A percentile compares a stretch with the other conserved stretches of the same genome.
These are phyloP conservation scores for Anguilla japonica DNA, from an alignment of 2,113 vertebrate species.

Conservation along the genomic window DNA sequence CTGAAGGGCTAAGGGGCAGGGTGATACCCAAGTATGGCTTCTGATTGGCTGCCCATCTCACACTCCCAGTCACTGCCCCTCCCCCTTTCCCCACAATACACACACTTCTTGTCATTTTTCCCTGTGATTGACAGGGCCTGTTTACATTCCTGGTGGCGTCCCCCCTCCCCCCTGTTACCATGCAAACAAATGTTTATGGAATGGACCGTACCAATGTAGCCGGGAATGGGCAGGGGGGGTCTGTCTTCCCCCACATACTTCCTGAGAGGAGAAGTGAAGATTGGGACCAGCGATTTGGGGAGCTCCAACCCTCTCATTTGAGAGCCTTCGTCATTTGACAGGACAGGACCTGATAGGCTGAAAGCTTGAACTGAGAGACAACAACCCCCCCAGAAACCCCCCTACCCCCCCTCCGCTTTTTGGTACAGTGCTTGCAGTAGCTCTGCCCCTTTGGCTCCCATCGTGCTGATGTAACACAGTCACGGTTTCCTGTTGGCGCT, in stretches of 20 bases:
- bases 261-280: background rate
- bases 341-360: too few relatives aligned
- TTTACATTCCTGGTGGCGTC: slow-evolving; percentile 26
- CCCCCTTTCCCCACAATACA: too few relatives aligned
- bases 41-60: background rate
- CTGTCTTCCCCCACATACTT: too few relatives aligned
- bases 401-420: too few relatives aligned
- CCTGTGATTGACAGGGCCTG: background rate
- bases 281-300: background rate
- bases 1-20: background rate
- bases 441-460: too few relatives aligned
- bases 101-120: background rate
- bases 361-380: too few relatives aligned
- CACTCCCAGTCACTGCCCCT: background rate
- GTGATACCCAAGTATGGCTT: background rate
- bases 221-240: background rate
- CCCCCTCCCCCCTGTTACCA: background rate
- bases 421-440: too few relatives aligned
- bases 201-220: background rate
- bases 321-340: too few relatives aligned
- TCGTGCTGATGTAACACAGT: too few relatives aligned
- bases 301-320: background rate
- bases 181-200: background rate
- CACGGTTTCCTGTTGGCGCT: background rate
- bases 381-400: too few relatives aligned